Evolutionary conservation across 2,113 vertebrate species (phyloP), one percentile per base, ranked within the genome.

Genomic region (Rissa tridactyla): DNA sequence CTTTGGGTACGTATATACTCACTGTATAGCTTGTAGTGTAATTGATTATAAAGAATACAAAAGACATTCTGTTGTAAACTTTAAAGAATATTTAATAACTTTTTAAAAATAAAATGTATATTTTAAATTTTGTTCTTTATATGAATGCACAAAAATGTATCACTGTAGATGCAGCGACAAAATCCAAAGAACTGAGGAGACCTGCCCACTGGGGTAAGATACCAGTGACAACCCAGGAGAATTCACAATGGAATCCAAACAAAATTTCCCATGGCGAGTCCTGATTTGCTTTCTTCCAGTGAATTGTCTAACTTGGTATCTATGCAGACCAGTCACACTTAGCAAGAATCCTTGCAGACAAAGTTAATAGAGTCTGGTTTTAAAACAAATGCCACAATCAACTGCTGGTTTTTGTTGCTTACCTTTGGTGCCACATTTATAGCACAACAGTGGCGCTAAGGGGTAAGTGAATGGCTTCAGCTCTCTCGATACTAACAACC

Each of bases 41-140:
- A 80, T 38, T 78, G 44, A 52, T 82, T 90, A 76, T 30, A 97
- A 97, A 97, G 76, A 97, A 97, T 81, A 97, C 97, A 96, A 94
- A 97, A 96, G 96, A 96, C 97, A 82, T 94, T 95, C 44, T 72
- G 78, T 78, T 92, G 82, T 97, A 97, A 96, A 96, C 70, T 96
- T 97, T 89, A 93, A 96, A 96, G 94, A 97, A 91, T 97, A 96
- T 97, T 97, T 97, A 97, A 97, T 97, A 97, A 95, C 57, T 85
- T 88, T 95, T 96, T 29, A 97, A 97, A 97, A 97, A 97, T 97
- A 97, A 97, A 96, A 97, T 83, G 95, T 97, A 87, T 97, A 85
- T 88, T 95, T 95, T 77, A 87, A 90, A 93, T 82, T 92, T 71
- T 88, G 73, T 80, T 95, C 88, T 91, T 94, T 79, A 90, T 96